These are phyloP conservation scores for Acronicta alni DNA, from an alignment of 2,888 invertebrate species.

Conservation along the genomic window DNA sequence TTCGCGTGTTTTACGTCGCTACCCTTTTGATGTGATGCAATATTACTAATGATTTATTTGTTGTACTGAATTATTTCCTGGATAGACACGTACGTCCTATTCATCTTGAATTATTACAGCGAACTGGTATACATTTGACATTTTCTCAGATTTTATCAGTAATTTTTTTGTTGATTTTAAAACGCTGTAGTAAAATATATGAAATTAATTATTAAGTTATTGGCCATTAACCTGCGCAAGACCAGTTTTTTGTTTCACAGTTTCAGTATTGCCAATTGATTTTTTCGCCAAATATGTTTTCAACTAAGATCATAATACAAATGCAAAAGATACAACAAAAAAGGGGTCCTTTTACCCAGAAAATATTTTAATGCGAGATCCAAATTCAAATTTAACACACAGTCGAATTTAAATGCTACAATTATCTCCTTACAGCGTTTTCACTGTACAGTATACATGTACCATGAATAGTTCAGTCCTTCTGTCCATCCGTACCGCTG, in stretches of 20 bases:
- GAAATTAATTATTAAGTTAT: background rate
- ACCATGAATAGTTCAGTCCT: conserved; percentile 49
- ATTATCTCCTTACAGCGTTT: conserved; percentile 41
- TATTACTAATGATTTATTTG: conserved; percentile 75
- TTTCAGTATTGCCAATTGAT: conserved; percentile 1
- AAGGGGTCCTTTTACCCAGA: background rate
- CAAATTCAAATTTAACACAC: conserved; percentile 13
- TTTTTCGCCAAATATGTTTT: background rate
- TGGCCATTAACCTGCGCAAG: conserved; percentile 18
- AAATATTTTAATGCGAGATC: background rate
- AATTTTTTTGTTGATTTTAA: conserved; percentile 2
- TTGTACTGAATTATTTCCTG: conserved; percentile 63
- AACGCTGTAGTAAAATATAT: conserved; percentile 5
- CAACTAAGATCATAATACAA: background rate
- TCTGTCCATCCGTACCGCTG: conserved; percentile 41
- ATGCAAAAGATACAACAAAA: background rate
- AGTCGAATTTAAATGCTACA: conserved; percentile 26
- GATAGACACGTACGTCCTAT: conserved; percentile 47
- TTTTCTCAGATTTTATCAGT: background rate
- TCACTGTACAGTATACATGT: conserved; percentile 39
- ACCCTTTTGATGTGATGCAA: conserved; percentile 79
- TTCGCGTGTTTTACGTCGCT: conserved; percentile 66
- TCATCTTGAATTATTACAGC: conserved; percentile 18
- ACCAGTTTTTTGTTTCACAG: too few relatives aligned
- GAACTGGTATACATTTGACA: background rate